Conservation (phyloP, 37 sponge, comb jelly and placozoan genomes). For the Eunapius fragilis region DNA sequence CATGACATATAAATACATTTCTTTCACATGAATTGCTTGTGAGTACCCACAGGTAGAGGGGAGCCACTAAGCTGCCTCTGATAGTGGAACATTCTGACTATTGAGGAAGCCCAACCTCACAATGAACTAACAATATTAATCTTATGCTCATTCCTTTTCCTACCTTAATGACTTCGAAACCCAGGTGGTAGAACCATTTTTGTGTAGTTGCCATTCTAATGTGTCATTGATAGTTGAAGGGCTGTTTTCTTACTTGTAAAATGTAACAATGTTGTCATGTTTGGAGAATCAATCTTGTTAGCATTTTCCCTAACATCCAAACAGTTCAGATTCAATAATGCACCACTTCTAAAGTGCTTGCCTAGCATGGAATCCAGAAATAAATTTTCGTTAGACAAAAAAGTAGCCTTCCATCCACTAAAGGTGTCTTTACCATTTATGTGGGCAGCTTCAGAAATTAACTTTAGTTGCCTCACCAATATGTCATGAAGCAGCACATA, state of each 20-base stretch:
- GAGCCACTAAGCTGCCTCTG: conserved; percentile 11
- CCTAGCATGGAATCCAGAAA: too few relatives aligned
- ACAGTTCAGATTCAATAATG: too few relatives aligned
- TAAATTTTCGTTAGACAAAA: too few relatives aligned
- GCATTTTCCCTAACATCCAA: too few relatives aligned
- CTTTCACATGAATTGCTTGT: conserved; percentile 16
- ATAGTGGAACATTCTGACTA: conserved; percentile 28
- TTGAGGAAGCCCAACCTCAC: conserved; percentile 26
- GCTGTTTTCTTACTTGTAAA: not conserved
- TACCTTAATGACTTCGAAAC: conserved; percentile 7
- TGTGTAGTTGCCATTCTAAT: not conserved
- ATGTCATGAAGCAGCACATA: too few relatives aligned
- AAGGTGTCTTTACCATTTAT: too few relatives aligned
- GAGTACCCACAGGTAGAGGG: conserved; percentile 23
- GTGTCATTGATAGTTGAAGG: too few relatives aligned
- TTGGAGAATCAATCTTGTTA: not conserved
- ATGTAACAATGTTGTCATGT: conserved; percentile 2
- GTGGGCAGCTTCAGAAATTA: too few relatives aligned
- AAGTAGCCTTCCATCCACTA: too few relatives aligned
- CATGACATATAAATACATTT: conserved; percentile 26
- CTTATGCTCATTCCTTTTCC: conserved; percentile 29
- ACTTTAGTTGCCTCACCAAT: too few relatives aligned
- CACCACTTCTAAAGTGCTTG: too few relatives aligned
- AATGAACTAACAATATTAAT: conserved; percentile 42
- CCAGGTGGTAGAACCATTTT: conserved; percentile 20